phyloP scores from a whole-genome alignment of 2,888 invertebrate genomes.

The Pandemis cinnamomeana region DNA sequence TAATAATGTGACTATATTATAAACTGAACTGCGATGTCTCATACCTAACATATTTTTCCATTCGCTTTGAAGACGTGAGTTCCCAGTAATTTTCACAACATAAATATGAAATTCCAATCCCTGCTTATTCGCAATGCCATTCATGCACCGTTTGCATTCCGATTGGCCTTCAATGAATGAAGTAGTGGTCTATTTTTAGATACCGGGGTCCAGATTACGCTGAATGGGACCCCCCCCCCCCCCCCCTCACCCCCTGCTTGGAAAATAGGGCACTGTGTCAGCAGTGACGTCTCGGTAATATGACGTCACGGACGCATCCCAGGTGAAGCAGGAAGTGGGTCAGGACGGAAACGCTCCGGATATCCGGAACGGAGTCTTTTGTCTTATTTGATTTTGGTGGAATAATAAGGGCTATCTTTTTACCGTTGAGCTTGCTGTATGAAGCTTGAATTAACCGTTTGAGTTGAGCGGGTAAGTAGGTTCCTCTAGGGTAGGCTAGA shows the following conservation, averaged over 20 bases:
- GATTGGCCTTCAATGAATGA: constrained; percentile 69
- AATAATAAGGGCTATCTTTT: constrained; percentile 26
- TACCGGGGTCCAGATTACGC: constrained; percentile 65
- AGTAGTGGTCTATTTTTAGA: constrained; percentile 71
- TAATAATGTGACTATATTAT: not conserved
- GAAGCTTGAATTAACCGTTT: not conserved
- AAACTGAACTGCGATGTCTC: not conserved
- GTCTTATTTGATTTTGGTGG: constrained; percentile 30
- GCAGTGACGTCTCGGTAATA: constrained; percentile 64
- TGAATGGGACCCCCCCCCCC: constrained; percentile 72
- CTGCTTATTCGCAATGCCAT: constrained; percentile 8
- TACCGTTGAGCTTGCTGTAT: not conserved
- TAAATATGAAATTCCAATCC: constrained; percentile 13
- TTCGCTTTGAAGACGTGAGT: not conserved
- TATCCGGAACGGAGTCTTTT: constrained; percentile 21
- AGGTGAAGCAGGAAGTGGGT: constrained; percentile 42
- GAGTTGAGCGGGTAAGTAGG: not conserved
- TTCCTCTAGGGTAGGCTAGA: no score
- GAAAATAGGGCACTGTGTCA: constrained; percentile 77
- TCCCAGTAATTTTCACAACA: not conserved
- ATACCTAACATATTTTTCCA: not conserved
- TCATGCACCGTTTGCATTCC: constrained; percentile 45
- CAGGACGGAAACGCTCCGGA: constrained; percentile 16
- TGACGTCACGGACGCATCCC: constrained; percentile 66
- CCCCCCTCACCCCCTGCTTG: constrained; percentile 51